phyloP scores from a whole-genome alignment of 2,888 invertebrate genomes.

The Lycocerus yunnanus region DNA sequence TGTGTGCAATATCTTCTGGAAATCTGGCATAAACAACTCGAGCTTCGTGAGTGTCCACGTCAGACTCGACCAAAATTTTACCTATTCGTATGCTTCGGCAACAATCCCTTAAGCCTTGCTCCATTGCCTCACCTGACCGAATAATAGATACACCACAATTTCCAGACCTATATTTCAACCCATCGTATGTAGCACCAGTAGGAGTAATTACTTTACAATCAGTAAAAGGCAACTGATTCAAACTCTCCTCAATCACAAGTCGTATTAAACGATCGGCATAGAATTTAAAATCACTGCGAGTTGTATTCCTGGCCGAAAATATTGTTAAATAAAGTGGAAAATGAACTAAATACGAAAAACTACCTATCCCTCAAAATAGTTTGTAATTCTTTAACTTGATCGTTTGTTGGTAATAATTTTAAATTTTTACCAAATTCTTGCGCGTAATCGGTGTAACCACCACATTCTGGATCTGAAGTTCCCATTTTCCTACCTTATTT shows the following conservation, averaged over 20 bases:
- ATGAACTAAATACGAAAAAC: slow-evolving; percentile 42
- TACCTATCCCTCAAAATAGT: slow-evolving; percentile 88
- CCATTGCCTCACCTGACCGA: slow-evolving; percentile 69
- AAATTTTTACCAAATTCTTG: slow-evolving; percentile 70
- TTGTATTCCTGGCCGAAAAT: slow-evolving; percentile 74
- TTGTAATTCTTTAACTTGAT: slow-evolving; percentile 82
- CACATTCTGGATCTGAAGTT: slow-evolving; percentile 50
- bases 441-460: slow-evolving; percentile 43
- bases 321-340: background rate
- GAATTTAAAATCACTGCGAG: slow-evolving; percentile 96
- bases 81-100: slow-evolving; percentile 98
- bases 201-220: slow-evolving; percentile 91
- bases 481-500: slow-evolving; percentile 47
- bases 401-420: slow-evolving; percentile 72
- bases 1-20: slow-evolving; percentile 89
- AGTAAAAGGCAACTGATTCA: slow-evolving; percentile 94
- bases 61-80: slow-evolving; percentile 96
- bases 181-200: slow-evolving; percentile 88
- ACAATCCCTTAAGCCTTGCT: slow-evolving; percentile 85
- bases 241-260: slow-evolving; percentile 95
- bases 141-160: slow-evolving; percentile 99
- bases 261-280: slow-evolving; percentile 97
- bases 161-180: slow-evolving; percentile 93
- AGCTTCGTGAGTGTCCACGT: slow-evolving; percentile 95
- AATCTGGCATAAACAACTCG: slow-evolving; percentile 97